Conservation (phyloP, 2,797 vertebrate species). For the Taeniopygia guttata region DNA sequence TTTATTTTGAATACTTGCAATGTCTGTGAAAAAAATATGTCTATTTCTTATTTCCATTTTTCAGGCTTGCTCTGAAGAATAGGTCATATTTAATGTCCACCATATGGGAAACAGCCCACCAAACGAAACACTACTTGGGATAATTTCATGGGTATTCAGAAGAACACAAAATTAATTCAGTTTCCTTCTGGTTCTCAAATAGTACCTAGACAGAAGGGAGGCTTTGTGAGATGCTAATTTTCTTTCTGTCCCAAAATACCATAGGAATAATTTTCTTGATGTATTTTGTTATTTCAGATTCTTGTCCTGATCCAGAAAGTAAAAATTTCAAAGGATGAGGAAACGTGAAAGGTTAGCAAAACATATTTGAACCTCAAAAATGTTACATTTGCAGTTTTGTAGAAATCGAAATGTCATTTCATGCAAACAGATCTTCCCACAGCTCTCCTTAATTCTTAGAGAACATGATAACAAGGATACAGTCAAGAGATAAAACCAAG, state of each 20-base stretch:
- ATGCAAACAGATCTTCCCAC: conserved; percentile 52
- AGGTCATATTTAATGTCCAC: neutral
- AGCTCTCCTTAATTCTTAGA: conserved; percentile 41
- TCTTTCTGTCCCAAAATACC: neutral
- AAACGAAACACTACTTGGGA: neutral
- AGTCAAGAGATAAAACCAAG: conserved; percentile 24
- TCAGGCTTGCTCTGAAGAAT: neutral
- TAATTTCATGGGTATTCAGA: neutral
- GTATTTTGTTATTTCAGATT: conserved; percentile 21
- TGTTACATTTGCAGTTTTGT: conserved; percentile 21
- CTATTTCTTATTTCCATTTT: neutral
- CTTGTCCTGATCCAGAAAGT: conserved; percentile 6
- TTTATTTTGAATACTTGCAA: neutral
- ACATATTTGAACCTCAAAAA: conserved; percentile 47
- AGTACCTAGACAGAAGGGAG: neutral
- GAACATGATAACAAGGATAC: conserved; percentile 24
- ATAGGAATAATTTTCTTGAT: neutral
- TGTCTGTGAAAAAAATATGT: neutral
- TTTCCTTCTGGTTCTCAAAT: neutral
- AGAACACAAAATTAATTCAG: neutral
- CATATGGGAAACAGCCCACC: neutral
- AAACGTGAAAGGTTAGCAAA: conserved; percentile 54
- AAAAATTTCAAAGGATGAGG: conserved; percentile 23
- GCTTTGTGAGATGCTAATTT: neutral
- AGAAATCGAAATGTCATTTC: conserved; percentile 56